Evolutionary conservation across 2,113 vertebrate genomes (phyloP), one percentile per base, ranked within the genome.

Genomic region (Progne subis): DNA sequence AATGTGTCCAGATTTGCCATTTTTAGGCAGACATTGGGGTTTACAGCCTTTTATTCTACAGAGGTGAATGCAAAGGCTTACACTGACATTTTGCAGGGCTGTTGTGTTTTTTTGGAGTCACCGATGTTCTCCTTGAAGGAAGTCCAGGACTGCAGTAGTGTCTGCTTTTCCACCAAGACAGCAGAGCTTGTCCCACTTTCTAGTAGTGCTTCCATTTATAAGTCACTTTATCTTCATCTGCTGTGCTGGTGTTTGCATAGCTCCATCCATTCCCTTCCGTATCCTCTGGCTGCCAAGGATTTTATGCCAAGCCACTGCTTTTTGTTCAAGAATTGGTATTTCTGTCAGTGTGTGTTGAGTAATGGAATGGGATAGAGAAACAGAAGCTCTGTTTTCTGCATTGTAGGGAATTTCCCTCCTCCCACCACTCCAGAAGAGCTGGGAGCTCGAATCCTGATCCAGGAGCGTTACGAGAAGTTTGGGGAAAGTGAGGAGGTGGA

Each of bases 401-500:
- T 52, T 88, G 41, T 75, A 99, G 99, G 99, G 55, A 99, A 99
- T 96, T 99, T 99, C 96, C 99, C 99, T 39, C 99, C 99, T 61
- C 99, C 99, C 8, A 99, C 99, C 63, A 99, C 98, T 50, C 99
- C 99, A 2, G 99, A 99, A 94, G 99, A 99, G 94, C 92, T 99
- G 37, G 99, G 99, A 4, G 99, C 99, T 91, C 99, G 99, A 28
- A 99, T 99, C 95, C 98, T 99, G 49, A 99, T 99, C 96, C 99
- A 99, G 78, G 99, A 99, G 80, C 99, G 99, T 72, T 99, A 99
- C 0, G 99, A 99, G 97, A 99, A 99, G 96, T 99, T 99, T 92
- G 99, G 99, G 18, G 99, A 99, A 97, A 99, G 99, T 11, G 99
- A 99, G 92, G 99, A 99, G 85, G 99, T 99, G 2, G 99, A 99